A percentile compares a stretch with the other conserved stretches of the same genome.
phyloP scores from a whole-genome alignment of 2,113 vertebrate species.

The Saimiri boliviensis region DNA sequence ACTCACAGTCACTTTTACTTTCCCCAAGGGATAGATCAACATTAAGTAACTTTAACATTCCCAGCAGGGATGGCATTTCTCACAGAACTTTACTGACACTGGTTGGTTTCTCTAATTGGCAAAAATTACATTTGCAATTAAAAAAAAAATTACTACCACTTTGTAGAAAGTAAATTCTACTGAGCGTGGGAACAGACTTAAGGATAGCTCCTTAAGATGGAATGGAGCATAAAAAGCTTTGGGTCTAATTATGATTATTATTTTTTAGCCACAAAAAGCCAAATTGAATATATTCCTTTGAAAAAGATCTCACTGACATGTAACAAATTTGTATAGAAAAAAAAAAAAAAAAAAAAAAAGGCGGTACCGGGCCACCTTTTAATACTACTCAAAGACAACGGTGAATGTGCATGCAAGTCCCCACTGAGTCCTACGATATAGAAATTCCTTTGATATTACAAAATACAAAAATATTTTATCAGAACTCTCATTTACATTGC shows the following conservation, averaged over 20 bases:
- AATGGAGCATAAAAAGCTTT: conserved; percentile 66
- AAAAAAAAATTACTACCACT: conserved; percentile 68
- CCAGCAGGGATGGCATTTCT: conserved; percentile 84
- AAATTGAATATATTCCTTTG: conserved; percentile 67
- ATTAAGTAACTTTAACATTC: conserved; percentile 83
- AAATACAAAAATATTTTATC: conserved; percentile 94
- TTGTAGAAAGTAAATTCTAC: conserved; percentile 75
- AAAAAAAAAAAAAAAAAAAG: neutral
- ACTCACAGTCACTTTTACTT: conserved; percentile 84
- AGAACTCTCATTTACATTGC: conserved; percentile 97
- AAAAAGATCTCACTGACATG: conserved; percentile 74
- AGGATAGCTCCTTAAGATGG: conserved; percentile 66
- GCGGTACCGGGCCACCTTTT: conserved; percentile 84
- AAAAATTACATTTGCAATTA: conserved; percentile 72
- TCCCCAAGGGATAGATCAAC: conserved; percentile 82
- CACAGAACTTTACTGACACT: conserved; percentile 80
- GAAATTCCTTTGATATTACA: conserved; percentile 96
- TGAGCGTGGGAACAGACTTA: conserved; percentile 64
- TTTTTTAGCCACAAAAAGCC: conserved; percentile 76
- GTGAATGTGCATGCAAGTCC: conserved; percentile 88
- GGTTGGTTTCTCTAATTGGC: conserved; percentile 77
- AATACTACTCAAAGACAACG: conserved; percentile 88
- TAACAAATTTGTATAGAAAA: conserved; percentile 75
- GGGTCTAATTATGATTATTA: conserved; percentile 37
- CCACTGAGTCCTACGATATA: conserved; percentile 97